These are phyloP conservation scores for Clunio marinus DNA, from an alignment of 2,888 invertebrate genomes.

Conservation along the genomic window DNA sequence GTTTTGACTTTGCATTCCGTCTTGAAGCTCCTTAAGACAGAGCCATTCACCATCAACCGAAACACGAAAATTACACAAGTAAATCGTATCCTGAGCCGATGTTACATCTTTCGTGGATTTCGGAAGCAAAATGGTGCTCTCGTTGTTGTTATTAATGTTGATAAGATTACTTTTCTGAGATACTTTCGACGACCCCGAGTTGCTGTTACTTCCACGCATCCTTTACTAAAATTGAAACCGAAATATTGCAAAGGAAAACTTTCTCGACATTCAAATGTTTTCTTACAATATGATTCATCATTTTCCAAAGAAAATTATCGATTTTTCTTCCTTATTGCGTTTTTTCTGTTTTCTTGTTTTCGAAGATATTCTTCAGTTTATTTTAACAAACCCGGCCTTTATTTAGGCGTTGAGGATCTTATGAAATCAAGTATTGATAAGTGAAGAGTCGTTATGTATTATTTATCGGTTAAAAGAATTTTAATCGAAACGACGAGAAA, in stretches of 20 bases:
- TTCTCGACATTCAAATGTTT: not conserved
- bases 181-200: not conserved
- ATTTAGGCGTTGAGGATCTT: no score
- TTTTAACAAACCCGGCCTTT: no score
- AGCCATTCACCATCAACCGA: conserved; percentile 97
- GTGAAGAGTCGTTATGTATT: no score
- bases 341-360: no score
- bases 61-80: conserved; percentile 94
- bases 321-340: conserved; percentile 38
- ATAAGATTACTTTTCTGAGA: not conserved
- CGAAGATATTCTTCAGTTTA: no score
- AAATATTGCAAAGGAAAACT: not conserved
- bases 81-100: conserved; percentile 92
- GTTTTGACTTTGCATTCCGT: conserved; percentile 58
- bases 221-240: conserved; percentile 21
- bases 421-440: no score
- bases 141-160: conserved; percentile 31
- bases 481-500: no score
- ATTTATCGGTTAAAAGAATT: no score
- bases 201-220: conserved; percentile 32
- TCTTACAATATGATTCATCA: conserved; percentile 34
- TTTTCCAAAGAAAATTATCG: conserved; percentile 35
- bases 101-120: conserved; percentile 58
- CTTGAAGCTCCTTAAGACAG: conserved; percentile 88
- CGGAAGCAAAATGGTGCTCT: conserved; percentile 22